Evolutionary conservation across 2,888 invertebrate species (phyloP).

Genomic region (Tricholauxania praeusta): DNA sequence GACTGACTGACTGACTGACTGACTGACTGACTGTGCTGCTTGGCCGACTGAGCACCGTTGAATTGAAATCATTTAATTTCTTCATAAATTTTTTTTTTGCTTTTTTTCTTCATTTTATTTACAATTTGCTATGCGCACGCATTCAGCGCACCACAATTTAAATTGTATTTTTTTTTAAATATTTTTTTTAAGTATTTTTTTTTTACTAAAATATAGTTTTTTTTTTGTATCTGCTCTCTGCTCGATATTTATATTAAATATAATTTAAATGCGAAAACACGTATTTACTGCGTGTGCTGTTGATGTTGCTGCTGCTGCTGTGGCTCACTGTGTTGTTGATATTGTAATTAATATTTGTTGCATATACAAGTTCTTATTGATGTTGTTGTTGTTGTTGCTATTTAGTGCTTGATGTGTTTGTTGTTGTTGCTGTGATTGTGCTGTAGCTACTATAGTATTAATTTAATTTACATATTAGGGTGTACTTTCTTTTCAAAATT

Average conservation of each 20-base stretch:
- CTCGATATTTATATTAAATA: background rate
- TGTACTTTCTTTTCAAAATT: no score
- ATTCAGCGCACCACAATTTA: background rate
- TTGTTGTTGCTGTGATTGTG: constrained; percentile 1
- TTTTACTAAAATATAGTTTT: no score
- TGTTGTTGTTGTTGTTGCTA: constrained; percentile 42
- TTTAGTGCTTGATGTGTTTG: background rate
- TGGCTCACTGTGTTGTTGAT: constrained; percentile 26
- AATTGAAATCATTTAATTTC: constrained; percentile 7
- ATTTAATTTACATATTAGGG: background rate
- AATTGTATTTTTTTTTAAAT: background rate
- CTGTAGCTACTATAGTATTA: background rate
- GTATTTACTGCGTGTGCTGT: constrained; percentile 8
- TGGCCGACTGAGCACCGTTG: no score
- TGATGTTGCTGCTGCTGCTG: constrained; percentile 23
- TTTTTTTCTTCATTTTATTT: background rate
- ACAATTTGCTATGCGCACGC: background rate
- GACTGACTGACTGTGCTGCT: background rate
- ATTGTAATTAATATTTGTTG: constrained; percentile 17
- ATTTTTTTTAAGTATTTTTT: background rate
- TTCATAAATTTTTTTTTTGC: background rate
- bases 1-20: background rate
- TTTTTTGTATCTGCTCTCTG: no score
- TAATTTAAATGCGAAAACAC: constrained; percentile 15
- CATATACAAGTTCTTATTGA: constrained; percentile 8